Conservation (phyloP, 2,797 vertebrate genomes). For the Hapalemur alaotrensis region DNA sequence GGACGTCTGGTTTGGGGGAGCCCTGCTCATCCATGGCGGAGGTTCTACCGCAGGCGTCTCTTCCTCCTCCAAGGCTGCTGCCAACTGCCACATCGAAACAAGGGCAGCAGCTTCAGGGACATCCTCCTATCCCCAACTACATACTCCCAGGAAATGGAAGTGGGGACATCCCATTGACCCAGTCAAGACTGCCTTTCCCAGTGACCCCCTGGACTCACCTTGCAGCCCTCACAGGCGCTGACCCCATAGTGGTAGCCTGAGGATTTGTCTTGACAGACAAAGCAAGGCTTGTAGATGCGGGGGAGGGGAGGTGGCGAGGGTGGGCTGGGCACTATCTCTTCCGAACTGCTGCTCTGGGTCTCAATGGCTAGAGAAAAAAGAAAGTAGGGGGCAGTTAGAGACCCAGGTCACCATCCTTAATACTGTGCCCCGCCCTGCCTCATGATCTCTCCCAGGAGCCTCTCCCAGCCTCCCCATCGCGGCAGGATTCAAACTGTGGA, state of each 20-base stretch:
- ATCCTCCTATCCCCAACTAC: neutral
- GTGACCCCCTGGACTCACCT: slow-evolving; percentile 83
- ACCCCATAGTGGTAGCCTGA: slow-evolving; percentile 94
- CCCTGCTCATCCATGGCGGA: neutral
- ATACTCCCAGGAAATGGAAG: neutral
- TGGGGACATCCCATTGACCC: neutral
- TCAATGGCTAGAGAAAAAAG: slow-evolving; percentile 87
- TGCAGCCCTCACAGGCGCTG: slow-evolving; percentile 93
- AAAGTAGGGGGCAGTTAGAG: slow-evolving; percentile 47
- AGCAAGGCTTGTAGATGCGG: slow-evolving; percentile 93
- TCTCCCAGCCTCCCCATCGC: neutral
- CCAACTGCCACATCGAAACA: neutral
- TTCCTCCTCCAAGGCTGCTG: neutral
- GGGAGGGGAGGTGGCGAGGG: slow-evolving; percentile 89
- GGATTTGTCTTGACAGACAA: slow-evolving; percentile 93
- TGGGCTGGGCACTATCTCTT: slow-evolving; percentile 92
- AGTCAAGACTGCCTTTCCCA: neutral
- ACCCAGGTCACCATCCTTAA: neutral
- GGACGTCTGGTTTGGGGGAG: neutral
- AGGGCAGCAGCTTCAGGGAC: neutral
- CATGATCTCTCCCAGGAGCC: neutral
- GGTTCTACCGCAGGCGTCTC: no score
- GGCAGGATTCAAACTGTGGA: neutral
- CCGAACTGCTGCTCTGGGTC: slow-evolving; percentile 92
- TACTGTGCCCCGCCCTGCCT: neutral